Evolutionary conservation across 2,888 invertebrate genomes (phyloP), one percentile per base, ranked within the genome.

Genomic region (Dryococelus australis): DNA sequence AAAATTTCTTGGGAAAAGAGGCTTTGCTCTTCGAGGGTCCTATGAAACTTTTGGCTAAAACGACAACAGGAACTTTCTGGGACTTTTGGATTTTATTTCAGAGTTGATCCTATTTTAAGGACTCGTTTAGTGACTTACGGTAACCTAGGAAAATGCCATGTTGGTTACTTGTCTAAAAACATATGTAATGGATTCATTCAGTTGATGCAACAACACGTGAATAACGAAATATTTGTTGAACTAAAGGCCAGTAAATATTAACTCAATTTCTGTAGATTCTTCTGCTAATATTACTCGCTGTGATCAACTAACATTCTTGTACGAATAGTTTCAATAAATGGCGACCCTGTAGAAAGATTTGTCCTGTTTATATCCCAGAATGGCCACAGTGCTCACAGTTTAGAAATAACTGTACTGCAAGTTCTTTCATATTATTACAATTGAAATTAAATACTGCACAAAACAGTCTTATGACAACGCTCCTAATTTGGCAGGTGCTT

Each of bases 361-460:
- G 8, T 79, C 79, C 6, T 10, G 20, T 79, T 79, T 79, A 10
- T 79, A 79, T 27, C 79, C 79, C 79, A 79, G 79, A 79, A 8
- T 27, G 79, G 79, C 79, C 79, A 79, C 79, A 79, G 79, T 79
- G 79, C 79, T 79, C 79, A 24, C 79, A 79, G 27, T 79, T 79
- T 79, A 79, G 79, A 79, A 79, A 24, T 79, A 79, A 27, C 79
- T 79, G 79, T 79, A 79, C 27, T 79, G 79, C 6, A 79, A 79
- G 79, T 79, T 10, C 79, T 79, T 79, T 79, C 79, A 79, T 8
- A 24, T 79, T 79, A 79, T 16, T 10, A 79, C n/a, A 16, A 79
- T 79, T 79, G 79, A 79, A 8, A 79, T 79, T 79, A 79, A 79
- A 79, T 8, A 79, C 79, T 79, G 79, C 27, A 24, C 9, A 79